phyloP scores from a whole-genome alignment of 1,140 invertebrate species.

The Ganaspis sp. region DNA sequence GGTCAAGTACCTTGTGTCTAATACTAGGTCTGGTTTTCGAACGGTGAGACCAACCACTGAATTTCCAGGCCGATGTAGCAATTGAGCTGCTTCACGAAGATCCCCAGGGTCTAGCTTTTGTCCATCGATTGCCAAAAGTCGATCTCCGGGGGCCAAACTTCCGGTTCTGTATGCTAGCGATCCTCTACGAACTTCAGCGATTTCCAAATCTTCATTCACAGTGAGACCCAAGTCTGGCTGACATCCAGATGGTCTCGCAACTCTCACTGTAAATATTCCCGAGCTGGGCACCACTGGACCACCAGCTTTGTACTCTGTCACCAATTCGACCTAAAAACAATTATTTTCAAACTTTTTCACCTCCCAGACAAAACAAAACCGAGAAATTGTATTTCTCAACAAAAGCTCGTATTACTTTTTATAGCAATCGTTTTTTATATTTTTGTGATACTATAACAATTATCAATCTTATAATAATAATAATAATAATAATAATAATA shows the following conservation, averaged over 20 bases:
- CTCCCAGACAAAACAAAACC: too few species aligned
- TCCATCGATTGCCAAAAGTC: slow-evolving; percentile 91
- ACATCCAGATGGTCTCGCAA: slow-evolving; percentile 84
- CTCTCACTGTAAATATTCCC: slow-evolving; percentile 92
- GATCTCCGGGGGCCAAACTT: slow-evolving; percentile 90
- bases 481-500: too few species aligned
- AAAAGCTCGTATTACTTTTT: too few species aligned
- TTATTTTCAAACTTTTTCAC: too few species aligned
- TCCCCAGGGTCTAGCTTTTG: slow-evolving; percentile 84
- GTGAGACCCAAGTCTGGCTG: slow-evolving; percentile 89
- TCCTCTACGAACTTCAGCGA: slow-evolving; percentile 91
- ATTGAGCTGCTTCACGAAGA: slow-evolving; percentile 84
- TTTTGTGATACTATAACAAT: too few species aligned
- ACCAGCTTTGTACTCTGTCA: slow-evolving; percentile 94
- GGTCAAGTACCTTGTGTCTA: slow-evolving; percentile 67
- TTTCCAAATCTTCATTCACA: slow-evolving; percentile 86
- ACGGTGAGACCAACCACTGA: slow-evolving; percentile 86
- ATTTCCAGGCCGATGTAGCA: slow-evolving; percentile 84
- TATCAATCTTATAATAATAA: too few species aligned
- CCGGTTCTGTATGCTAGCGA: slow-evolving; percentile 94
- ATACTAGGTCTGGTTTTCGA: slow-evolving; percentile 78
- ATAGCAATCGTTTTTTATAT: too few species aligned
- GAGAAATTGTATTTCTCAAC: too few species aligned
- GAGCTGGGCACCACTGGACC: slow-evolving; percentile 93
- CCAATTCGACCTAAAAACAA: slow-evolving; percentile 78